These are phyloP conservation scores for Manis crassicaudata DNA, from an alignment of 2,797 vertebrate species.

Conservation along the genomic window DNA sequence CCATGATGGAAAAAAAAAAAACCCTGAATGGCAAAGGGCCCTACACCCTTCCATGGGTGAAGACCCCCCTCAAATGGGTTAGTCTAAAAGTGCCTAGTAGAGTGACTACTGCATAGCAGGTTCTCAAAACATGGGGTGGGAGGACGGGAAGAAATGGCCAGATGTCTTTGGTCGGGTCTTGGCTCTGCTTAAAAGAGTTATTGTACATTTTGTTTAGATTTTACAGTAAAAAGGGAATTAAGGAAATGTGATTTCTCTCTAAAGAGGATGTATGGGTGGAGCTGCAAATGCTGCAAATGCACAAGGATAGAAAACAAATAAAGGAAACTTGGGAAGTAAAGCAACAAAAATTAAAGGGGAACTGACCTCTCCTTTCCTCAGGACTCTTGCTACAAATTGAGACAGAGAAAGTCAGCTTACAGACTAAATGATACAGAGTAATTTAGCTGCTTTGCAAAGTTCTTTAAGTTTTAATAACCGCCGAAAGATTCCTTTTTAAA, in stretches of 20 bases:
- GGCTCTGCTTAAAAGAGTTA: neutral
- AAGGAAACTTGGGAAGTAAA: neutral
- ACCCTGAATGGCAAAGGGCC: neutral
- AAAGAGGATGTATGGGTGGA: neutral
- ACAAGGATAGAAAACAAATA: neutral
- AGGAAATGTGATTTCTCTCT: conserved; percentile 14
- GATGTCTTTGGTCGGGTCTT: neutral
- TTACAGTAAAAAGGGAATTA: conserved; percentile 27
- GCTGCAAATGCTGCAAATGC: neutral
- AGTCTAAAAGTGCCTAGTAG: neutral
- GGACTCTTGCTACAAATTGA: neutral
- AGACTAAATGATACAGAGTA: conserved; percentile 46
- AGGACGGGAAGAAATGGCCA: neutral
- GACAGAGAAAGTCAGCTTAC: neutral
- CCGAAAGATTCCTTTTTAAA: conserved; percentile 66
- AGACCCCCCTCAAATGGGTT: neutral
- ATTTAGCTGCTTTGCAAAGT: conserved; percentile 71
- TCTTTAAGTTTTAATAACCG: conserved; percentile 79
- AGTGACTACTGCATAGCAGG: accelerated
- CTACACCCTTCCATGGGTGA: too few relatives aligned
- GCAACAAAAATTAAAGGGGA: conserved; percentile 20
- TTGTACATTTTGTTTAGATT: neutral
- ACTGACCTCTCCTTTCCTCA: neutral
- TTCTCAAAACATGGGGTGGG: neutral
- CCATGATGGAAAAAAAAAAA: neutral